Percentiles rank a stretch among this genome's conserved stretches.
Evolutionary conservation across 2,888 invertebrate species (phyloP).

Genomic region (Sepiola atlantica): DNA sequence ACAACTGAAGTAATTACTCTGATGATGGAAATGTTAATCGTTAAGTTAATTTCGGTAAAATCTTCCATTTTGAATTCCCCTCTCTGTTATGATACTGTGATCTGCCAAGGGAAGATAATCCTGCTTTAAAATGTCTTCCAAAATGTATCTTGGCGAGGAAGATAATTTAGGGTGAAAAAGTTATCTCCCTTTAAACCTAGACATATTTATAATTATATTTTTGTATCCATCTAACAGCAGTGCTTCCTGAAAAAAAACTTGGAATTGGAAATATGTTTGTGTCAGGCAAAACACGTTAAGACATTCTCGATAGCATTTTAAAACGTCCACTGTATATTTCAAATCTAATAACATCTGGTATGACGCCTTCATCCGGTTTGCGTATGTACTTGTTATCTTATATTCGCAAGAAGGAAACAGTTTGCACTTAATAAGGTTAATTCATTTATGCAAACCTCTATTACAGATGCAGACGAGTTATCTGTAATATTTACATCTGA

Average conservation of each 20-base stretch:
- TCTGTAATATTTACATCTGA: slow-evolving; percentile 6
- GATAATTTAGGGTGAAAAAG: too few species aligned
- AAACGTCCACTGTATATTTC: background rate
- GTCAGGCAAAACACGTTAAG: background rate
- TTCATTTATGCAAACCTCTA: background rate
- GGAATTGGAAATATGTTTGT: background rate
- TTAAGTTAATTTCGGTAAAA: too few species aligned
- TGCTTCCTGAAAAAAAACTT: background rate
- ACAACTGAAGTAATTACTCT: too few species aligned
- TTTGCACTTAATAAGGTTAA: slow-evolving; percentile 13
- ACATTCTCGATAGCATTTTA: background rate
- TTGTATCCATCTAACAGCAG: background rate
- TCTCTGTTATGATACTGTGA: too few species aligned
- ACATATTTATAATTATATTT: too few species aligned
- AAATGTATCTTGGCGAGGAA: too few species aligned
- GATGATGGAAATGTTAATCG: too few species aligned
- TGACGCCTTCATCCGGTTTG: background rate
- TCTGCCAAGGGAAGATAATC: too few species aligned
- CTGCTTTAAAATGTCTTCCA: too few species aligned
- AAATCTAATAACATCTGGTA: background rate
- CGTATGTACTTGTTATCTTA: background rate
- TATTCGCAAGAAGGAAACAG: background rate
- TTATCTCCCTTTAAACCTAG: too few species aligned
- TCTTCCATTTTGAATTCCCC: too few species aligned
- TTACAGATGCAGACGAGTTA: background rate